Evolutionary conservation across 2,888 invertebrate genomes (phyloP), one percentile per base, ranked within the genome.

Genomic region (Zygothrica quintamaculata): DNA sequence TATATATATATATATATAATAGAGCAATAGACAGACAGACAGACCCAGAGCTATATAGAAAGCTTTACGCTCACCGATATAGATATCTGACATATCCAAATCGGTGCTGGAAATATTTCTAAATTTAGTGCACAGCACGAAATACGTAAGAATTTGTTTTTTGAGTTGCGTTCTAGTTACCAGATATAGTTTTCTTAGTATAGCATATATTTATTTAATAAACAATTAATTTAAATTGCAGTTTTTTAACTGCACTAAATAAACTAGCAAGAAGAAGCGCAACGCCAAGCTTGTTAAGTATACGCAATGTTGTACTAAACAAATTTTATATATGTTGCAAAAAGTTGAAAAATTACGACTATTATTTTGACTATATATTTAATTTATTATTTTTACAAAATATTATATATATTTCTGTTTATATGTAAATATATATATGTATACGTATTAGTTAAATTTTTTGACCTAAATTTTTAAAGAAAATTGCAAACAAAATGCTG

Each of bases 51-150:
- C n/a, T 29, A n/a, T 29, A 9, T 2, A 8, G 2, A 29, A 2
- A 29, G 29, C 11, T 29, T 18, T 26, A 8, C n/a, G 7, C 53
- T 36, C 70, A 11, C 53, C n/a, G 37, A 40, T 34, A 36, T 11
- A 25, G 43, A 60, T 53, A 52, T 56, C 52, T 37, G 40, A 48
- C 34, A 74, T 57, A 47, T 50, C 50, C 61, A 74, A 68, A 71
- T 74, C 46, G 53, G 56, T 62, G 70, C 70, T 71, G 70, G 70
- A 71, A 22, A 74, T 46, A 57, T 40, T 50, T 68, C 74, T 69
- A 71, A 39, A 62, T 51, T 57, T 71, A 74, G 74, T 47, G 8
- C 15, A 36, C 40, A 52, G 46, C 50, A 40, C 48, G 3, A 50
- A 40, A 46, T 42, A 48, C 68, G 46, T 46, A 57, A 66, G 48